Evolutionary conservation across 2,797 vertebrate genomes (phyloP).

Genomic region (Chelonia mydas): DNA sequence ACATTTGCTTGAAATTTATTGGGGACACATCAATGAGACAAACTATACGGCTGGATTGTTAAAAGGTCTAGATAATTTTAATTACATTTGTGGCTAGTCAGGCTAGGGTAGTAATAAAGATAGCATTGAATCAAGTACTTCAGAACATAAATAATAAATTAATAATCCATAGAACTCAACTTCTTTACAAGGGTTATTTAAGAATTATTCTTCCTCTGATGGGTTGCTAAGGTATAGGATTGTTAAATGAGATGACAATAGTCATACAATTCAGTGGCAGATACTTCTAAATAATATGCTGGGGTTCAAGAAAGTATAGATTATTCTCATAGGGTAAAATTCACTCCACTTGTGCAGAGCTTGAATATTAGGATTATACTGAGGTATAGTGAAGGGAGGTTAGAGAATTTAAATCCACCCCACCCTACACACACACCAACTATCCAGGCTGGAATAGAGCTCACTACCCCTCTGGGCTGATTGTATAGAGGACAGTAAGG

Average conservation of each 20-base stretch:
- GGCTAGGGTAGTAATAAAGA: conserved; percentile 32
- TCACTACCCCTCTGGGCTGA: background rate
- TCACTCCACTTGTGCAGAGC: background rate
- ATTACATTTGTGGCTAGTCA: conserved; percentile 56
- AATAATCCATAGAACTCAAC: background rate
- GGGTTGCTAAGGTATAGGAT: background rate
- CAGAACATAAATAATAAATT: background rate
- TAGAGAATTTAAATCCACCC: background rate
- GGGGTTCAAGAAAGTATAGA: background rate
- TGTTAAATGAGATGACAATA: background rate
- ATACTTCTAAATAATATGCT: background rate
- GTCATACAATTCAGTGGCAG: background rate
- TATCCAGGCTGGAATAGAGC: accelerated
- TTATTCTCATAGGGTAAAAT: background rate
- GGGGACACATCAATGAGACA: conserved; percentile 57
- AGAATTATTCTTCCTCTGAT: conserved; percentile 16
- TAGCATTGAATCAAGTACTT: conserved; percentile 3
- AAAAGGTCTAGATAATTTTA: conserved; percentile 67
- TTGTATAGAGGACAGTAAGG: accelerated
- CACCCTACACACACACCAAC: background rate
- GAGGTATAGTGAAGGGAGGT: background rate
- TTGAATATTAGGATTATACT: background rate
- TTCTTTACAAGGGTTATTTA: conserved; percentile 6
- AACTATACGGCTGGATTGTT: conserved; percentile 62
- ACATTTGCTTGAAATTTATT: conserved; percentile 45